Evolutionary conservation across 2,797 vertebrate genomes (phyloP), one percentile per base, ranked within the genome.

Genomic region (Enteromius thamalakanensis): DNA sequence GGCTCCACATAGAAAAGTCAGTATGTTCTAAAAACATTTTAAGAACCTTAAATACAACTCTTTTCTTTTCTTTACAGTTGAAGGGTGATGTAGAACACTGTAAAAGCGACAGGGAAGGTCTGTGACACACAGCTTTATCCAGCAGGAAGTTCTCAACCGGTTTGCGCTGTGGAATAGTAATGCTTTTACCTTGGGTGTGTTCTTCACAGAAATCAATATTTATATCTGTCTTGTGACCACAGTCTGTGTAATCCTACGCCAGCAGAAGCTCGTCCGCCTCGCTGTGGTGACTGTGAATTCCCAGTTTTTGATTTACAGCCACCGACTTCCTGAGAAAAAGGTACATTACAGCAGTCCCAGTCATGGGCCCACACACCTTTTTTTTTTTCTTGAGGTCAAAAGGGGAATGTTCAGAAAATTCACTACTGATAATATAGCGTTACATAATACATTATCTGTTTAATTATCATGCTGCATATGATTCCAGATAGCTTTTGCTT

Each of bases 261-360:
- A 34, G 65, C 32, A 69, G 45, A 69, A 53, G n/a, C 11, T 23
- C 53, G 11, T 83, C 55, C 32, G 42, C 49, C 60, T 69, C 74
- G 23, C 6, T 86, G 84, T 37, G 86, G 86, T 60, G 60, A 14
- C 55, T 76, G 87, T 82, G 40, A 79, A 84, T 76, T 86, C 82
- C 84, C 82, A 76, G 79, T 64, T 84, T 80, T 80, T 64, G 45
- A 58, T 47, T 47, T 17, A 71, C 79, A 84, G 64, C 64, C 71
- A 60, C 51, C 17, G 10, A 69, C 47, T 65, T 75, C 19, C 14
- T 17, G 10, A 51, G 40, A 76, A 62, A 71, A 29, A 70, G 58
- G 60, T 81, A 37, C n/a, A 79, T 76, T 72, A 60, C 21, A 8
- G 58, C 23, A 60, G 21, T 82, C 7, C 34, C 49, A 21, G 71